These are phyloP conservation scores for Lordiphosa fenestrarum DNA, from an alignment of 2,888 invertebrate species.

Conservation along the genomic window DNA sequence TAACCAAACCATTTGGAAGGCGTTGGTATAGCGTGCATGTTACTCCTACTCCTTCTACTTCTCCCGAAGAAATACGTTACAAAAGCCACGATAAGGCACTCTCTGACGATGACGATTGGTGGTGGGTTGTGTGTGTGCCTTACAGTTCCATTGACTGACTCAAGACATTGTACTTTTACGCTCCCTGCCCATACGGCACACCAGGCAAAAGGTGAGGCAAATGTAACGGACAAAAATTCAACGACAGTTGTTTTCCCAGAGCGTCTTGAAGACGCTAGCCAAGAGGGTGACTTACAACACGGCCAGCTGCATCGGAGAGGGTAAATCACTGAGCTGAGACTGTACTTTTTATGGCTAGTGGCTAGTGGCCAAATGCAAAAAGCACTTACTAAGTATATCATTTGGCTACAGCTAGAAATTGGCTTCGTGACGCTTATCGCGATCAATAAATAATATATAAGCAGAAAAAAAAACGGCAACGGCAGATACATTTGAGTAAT, in stretches of 20 bases:
- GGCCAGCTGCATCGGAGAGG: constrained; percentile 6
- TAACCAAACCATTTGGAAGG: constrained; percentile 51
- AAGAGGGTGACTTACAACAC: constrained; percentile 7
- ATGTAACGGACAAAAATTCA: constrained; percentile 50
- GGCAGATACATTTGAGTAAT: constrained; percentile 77
- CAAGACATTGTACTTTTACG: constrained; percentile 54
- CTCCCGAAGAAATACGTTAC: constrained; percentile 51
- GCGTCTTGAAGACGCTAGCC: constrained; percentile 67
- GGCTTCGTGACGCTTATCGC: constrained; percentile 80
- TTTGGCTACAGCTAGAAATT: constrained; percentile 67
- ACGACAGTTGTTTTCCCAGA: constrained; percentile 70
- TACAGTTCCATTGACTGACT: constrained; percentile 63
- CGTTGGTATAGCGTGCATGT: constrained; percentile 57
- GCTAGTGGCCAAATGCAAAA: constrained; percentile 30
- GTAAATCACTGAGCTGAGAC: constrained; percentile 37
- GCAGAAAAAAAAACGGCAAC: constrained; percentile 58
- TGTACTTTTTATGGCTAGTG: not conserved
- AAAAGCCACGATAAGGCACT: constrained; percentile 27
- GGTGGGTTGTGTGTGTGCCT: constrained; percentile 42
- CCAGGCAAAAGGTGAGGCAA: constrained; percentile 23
- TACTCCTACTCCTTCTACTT: constrained; percentile 5
- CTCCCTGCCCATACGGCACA: constrained; percentile 48
- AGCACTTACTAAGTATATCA: constrained; percentile 55
- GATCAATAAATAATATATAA: constrained; percentile 80
- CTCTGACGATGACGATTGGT: not conserved